phyloP scores from a whole-genome alignment of 2,797 vertebrate species.

The Kryptolebias ocellatus region DNA sequence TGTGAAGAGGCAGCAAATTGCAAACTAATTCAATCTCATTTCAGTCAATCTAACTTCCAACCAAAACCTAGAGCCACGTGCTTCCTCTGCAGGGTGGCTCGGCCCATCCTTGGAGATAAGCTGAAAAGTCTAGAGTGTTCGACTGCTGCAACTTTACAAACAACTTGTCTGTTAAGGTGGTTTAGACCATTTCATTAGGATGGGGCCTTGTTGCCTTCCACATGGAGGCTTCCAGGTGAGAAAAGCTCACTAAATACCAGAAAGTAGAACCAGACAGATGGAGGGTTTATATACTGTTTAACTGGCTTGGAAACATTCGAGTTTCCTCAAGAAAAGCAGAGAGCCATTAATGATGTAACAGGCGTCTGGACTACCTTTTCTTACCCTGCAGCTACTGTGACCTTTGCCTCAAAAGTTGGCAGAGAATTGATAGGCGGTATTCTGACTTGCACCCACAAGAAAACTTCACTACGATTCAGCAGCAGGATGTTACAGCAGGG shows the following conservation, averaged over 20 bases:
- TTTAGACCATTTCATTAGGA: conserved; percentile 16
- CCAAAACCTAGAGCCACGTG: conserved; percentile 1
- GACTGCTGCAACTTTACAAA: conserved; percentile 19
- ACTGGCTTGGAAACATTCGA: conserved; percentile 6
- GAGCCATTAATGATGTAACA: conserved; percentile 14
- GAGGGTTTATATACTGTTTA: conserved; percentile 10
- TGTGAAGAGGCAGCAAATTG: conserved; percentile 29
- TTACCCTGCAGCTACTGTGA: conserved; percentile 12
- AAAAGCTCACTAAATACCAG: background rate
- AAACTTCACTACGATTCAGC: background rate
- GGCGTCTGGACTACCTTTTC: background rate
- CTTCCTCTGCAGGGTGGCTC: background rate
- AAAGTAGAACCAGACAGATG: background rate
- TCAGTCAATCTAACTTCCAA: conserved; percentile 16
- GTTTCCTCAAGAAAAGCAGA: conserved; percentile 7
- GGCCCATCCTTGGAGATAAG: conserved; percentile 8
- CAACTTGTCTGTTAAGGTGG: conserved; percentile 8
- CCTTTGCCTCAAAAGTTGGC: background rate
- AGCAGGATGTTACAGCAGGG: background rate
- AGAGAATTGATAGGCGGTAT: background rate
- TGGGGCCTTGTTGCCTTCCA: background rate
- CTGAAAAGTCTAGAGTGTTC: background rate
- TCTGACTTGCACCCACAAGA: background rate
- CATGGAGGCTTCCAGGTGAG: conserved; percentile 1
- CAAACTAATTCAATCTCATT: conserved; percentile 30